Base-by-base conservation (phyloP, 2,113 vertebrate species). In the Pseudorhombus dupliciocellatus region DNA sequence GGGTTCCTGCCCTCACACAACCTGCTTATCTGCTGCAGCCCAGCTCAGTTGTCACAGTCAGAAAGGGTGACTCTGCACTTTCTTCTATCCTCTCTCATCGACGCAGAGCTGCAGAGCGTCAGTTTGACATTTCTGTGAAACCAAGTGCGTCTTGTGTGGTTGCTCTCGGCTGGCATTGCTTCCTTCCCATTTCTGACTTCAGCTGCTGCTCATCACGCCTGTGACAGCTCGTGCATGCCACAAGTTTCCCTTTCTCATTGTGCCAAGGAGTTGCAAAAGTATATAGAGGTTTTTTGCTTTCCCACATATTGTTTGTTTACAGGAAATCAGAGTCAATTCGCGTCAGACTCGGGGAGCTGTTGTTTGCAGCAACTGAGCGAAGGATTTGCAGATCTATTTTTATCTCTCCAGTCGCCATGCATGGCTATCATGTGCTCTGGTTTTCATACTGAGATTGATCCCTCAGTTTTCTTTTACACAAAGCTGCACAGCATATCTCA, bases 111-210 rank as follows among this genome's bases (percentile, higher is more conserved):
- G 73, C 54, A 69, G 37, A 71, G 67, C 80, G 24, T 64, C 63
- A 66, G 24, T 60, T 61, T 24, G 40, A 25, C 37, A 7, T 52
- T 81, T 71, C 62, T 40, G 70, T 70, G 68, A 73, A 81, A 88
- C 70, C 83, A 28, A 76, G 60, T 14, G 42, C 46, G 26, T 7
- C 66, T 28, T 11, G 44, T 75, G 86, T 42, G 81, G 80, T 82
- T 16, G 60, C 20, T 64, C 74, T 80, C 68, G 21, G 2, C 67
- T 74, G 86, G 75, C 68, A 79, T 68, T 56, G 54, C 84, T 90
- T 88, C 85, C 87, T 88, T 91, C 89, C 80, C 37, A 68, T 85
- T 89, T 84, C 76, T 84, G 62, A 70, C 31, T 79, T 73, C 1
- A 71, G 25, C 66, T 7, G 37, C 69, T 50, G 40, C 61, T 10